Conservation (phyloP, 2,113 vertebrate species). For the Prochilodus magdalenae region DNA sequence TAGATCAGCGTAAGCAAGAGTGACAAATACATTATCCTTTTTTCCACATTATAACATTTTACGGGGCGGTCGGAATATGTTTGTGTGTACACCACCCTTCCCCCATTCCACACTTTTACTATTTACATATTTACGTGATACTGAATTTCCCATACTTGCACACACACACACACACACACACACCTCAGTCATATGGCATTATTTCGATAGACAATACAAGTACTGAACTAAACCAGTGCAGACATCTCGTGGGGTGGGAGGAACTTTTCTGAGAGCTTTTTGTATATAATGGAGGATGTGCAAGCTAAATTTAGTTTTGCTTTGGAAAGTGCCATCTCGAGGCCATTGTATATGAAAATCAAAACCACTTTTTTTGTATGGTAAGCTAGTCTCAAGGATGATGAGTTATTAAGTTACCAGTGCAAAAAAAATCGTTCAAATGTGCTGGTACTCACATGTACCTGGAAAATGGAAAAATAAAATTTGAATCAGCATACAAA, state of each 20-base stretch:
- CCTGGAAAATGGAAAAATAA: conserved; percentile 1
- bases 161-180: too few species aligned
- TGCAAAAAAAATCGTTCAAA: not conserved
- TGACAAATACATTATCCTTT: conserved; percentile 89
- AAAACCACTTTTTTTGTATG: conserved; percentile 26
- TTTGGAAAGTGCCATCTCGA: conserved; percentile 32
- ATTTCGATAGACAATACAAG: conserved; percentile 33
- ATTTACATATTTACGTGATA: conserved; percentile 26
- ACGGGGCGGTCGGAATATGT: conserved; percentile 55
- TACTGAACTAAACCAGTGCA: conserved; percentile 34
- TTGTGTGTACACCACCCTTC: conserved; percentile 39
- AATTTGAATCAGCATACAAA: conserved; percentile 24
- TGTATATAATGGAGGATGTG: conserved; percentile 33
- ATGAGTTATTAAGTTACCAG: conserved; percentile 34
- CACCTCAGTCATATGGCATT: conserved; percentile 8
- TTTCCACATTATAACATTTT: conserved; percentile 71
- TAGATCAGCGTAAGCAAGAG: conserved; percentile 84
- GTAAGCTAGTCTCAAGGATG: conserved; percentile 37
- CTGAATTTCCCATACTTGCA: conserved; percentile 28
- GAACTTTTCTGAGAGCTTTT: conserved; percentile 30
- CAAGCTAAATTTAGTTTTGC: conserved; percentile 36
- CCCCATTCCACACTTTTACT: conserved; percentile 52
- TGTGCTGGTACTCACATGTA: too few species aligned
- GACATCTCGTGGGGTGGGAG: conserved; percentile 22
- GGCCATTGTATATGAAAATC: conserved; percentile 41